A percentile compares a stretch with the other conserved stretches of the same genome.
Conservation (phyloP, 2,888 invertebrate genomes). For the Tenthredo livida region DNA sequence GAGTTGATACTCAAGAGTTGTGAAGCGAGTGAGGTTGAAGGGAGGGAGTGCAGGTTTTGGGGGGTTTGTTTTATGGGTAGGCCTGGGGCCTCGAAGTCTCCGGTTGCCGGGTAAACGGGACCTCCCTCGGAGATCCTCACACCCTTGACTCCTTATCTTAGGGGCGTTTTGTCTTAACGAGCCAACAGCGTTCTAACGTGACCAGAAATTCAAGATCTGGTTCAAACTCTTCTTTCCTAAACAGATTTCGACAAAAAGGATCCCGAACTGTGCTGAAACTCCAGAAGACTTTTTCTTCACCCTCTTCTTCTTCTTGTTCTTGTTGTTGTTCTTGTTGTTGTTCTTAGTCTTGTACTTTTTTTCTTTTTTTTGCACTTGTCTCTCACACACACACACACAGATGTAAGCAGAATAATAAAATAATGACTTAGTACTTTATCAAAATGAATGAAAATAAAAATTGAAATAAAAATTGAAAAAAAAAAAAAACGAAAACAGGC, state of each 20-base stretch:
- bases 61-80: conserved; percentile 32
- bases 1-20: conserved; percentile 2
- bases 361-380: not conserved
- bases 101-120: conserved; percentile 26
- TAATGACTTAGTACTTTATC: not conserved
- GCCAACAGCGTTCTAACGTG: conserved; percentile 61
- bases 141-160: conserved; percentile 56
- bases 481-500: not conserved
- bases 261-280: not conserved
- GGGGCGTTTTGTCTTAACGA: conserved; percentile 67
- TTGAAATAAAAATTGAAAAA: not conserved
- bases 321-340: too few species aligned
- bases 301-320: not conserved
- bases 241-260: conserved; percentile 20
- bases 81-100: conserved; percentile 20
- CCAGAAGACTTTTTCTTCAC: not conserved
- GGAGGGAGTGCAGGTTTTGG: conserved; percentile 5
- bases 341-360: not conserved
- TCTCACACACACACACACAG: too few species aligned
- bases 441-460: not conserved
- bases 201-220: conserved; percentile 42
- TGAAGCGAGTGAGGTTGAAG: conserved; percentile 17
- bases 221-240: not conserved
- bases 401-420: not conserved
- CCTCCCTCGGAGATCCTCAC: conserved; percentile 30